These are phyloP conservation scores for Podarcis raffonei DNA, from an alignment of 2,113 vertebrate genomes.

Conservation along the genomic window DNA sequence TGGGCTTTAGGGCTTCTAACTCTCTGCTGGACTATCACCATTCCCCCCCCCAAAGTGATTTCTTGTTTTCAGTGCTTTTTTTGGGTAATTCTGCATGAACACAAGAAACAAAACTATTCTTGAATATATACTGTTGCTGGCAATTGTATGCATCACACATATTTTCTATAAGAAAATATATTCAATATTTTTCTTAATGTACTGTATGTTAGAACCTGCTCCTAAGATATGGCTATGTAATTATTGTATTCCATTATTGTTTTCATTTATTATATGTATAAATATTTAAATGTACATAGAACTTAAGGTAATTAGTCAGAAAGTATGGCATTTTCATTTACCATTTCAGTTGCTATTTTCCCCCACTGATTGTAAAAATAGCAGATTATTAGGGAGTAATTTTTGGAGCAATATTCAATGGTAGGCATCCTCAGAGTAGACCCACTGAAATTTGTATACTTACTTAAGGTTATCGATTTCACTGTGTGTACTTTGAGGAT, in stretches of 20 bases:
- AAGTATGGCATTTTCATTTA: slow-evolving; percentile 30
- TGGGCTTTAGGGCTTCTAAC: background rate
- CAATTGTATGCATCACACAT: slow-evolving; percentile 4
- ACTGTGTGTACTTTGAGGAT: background rate
- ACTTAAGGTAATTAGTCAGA: background rate
- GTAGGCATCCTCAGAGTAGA: background rate
- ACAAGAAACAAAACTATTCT: slow-evolving; percentile 48
- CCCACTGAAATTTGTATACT: background rate
- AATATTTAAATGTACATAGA: background rate
- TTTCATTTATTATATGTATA: slow-evolving; percentile 24
- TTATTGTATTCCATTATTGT: background rate
- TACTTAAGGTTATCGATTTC: background rate
- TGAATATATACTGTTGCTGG: slow-evolving; percentile 32
- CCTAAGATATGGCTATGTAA: slow-evolving; percentile 13
- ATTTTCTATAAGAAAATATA: slow-evolving; percentile 24
- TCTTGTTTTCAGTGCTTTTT: slow-evolving; percentile 15
- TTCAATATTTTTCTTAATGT: slow-evolving; percentile 9
- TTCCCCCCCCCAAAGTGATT: background rate
- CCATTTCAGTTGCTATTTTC: slow-evolving; percentile 5
- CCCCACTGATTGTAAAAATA: background rate
- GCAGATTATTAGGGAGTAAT: background rate
- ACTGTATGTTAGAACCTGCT: slow-evolving; percentile 3
- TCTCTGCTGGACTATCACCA: background rate
- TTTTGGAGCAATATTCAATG: background rate
- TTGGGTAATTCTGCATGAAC: slow-evolving; percentile 18